Base-by-base conservation (phyloP, 2,797 vertebrate species). In the Anguilla marmorata region DNA sequence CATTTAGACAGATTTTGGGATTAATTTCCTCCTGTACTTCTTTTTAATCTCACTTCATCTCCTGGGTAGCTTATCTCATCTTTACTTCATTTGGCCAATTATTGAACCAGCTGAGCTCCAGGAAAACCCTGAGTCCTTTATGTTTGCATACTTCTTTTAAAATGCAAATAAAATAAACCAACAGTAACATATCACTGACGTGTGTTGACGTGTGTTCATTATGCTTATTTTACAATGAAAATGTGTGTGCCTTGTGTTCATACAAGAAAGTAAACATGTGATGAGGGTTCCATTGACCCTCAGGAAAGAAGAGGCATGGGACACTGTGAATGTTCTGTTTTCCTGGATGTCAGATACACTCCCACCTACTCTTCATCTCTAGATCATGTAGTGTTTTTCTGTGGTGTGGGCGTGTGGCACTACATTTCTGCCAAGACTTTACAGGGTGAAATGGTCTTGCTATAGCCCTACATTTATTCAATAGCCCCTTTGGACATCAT, bases 1-100 rank as follows among this genome's bases (percentile, higher is more conserved):
- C 27, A 69, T 11, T 7, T 37, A 82, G 89, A 91, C 88, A 89
- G 89, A 90, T 89, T 52, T 66, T 84, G 87, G 76, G 60, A 83
- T 52, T 82, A n/a, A 0, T 80, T 19, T 54, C 48, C 76, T 66
- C 60, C 72, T 83, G 56, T 87, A 41, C 48, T 33, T 54, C 87
- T 19, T 19, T 41, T 85, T 86, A 87, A 91, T 86, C 41, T 9
- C 4, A 27, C 5, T 86, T 86, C 84, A 87, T 83, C 45, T 27
- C 48, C 3, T 21, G 48, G 84, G 33, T 63, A 63, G 12, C 83
- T 82, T 74, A 60, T 76, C 87, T 41, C 8, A 66, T 82, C 24
- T 9, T 82, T 82, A n/a, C 45, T 50, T 82, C 24, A 16, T 76
- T 76, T 76, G 37, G 74, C 74, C 74, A 76, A 37, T 76, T 82